Percentiles rank a stretch among this genome's conserved stretches.
phyloP scores from a whole-genome alignment of 2,888 invertebrate species.

The Caenorhabditis sp. region DNA sequence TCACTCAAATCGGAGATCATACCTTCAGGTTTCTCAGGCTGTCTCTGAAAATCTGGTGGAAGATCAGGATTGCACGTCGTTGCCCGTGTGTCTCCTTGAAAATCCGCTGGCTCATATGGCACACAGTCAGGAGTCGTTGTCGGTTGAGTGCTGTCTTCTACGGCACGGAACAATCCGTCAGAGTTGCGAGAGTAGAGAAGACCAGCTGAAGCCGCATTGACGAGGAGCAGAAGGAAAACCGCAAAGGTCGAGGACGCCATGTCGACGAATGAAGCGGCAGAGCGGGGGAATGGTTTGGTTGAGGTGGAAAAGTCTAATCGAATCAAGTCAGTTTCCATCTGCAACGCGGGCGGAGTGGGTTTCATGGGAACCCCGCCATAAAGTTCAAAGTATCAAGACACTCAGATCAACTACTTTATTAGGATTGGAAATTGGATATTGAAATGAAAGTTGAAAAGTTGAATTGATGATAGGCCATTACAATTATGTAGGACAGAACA shows the following conservation, averaged over 20 bases:
- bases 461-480: too few relatives aligned
- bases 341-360: background rate
- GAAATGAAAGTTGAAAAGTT: too few relatives aligned
- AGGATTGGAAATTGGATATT: too few relatives aligned
- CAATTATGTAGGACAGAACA: too few relatives aligned
- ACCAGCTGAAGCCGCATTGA: background rate
- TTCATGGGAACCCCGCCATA: background rate
- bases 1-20: background rate
- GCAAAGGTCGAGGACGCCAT: background rate
- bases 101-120: too few relatives aligned
- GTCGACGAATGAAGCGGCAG: background rate
- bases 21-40: too few relatives aligned
- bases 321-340: background rate
- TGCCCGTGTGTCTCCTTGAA: too few relatives aligned
- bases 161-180: conserved; percentile 24
- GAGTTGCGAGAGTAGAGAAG: conserved; percentile 18
- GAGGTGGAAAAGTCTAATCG: background rate
- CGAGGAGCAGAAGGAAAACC: conserved; percentile 6
- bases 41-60: too few relatives aligned
- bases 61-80: too few relatives aligned
- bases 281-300: background rate
- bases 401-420: too few relatives aligned
- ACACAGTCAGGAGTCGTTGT: background rate
- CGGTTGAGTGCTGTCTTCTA: background rate
- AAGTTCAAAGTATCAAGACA: too few relatives aligned